These are phyloP conservation scores for Fistularia commersonii DNA, from an alignment of 2,797 vertebrate species.

Conservation along the genomic window DNA sequence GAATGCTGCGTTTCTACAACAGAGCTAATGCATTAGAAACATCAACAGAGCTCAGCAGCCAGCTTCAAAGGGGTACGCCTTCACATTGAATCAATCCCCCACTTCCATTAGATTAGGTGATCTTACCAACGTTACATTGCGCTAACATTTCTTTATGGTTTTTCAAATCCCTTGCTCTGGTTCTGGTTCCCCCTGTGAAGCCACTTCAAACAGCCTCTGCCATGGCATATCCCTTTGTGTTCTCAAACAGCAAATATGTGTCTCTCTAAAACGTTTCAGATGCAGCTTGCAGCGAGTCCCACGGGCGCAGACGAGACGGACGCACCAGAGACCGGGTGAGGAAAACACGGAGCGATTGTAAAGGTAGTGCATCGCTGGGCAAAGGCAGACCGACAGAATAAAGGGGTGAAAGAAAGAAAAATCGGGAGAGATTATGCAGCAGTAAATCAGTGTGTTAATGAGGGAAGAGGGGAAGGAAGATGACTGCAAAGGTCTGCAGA, in stretches of 20 bases:
- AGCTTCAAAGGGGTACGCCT: slow-evolving; percentile 65
- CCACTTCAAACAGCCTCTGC: slow-evolving; percentile 75
- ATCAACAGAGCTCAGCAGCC: slow-evolving; percentile 51
- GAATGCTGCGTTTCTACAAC: slow-evolving; percentile 52
- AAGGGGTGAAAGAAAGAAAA: slow-evolving; percentile 15
- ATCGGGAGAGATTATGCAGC: slow-evolving; percentile 40
- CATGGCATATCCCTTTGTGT: slow-evolving; percentile 72
- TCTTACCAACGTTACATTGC: slow-evolving; percentile 66
- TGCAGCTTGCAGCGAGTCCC: slow-evolving; percentile 56
- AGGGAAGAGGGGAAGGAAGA: background rate
- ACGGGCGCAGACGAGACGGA: slow-evolving; percentile 42
- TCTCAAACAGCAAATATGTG: slow-evolving; percentile 73
- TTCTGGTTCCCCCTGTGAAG: slow-evolving; percentile 73
- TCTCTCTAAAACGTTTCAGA: slow-evolving; percentile 77
- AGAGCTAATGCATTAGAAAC: slow-evolving; percentile 64
- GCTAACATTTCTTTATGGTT: slow-evolving; percentile 67
- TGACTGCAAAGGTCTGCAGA: slow-evolving; percentile 50
- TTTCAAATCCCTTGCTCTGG: slow-evolving; percentile 68
- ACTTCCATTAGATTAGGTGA: slow-evolving; percentile 67
- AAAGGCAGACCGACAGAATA: slow-evolving; percentile 24
- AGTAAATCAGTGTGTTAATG: slow-evolving; percentile 53
- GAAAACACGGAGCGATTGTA: background rate
- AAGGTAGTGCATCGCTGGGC: slow-evolving; percentile 18
- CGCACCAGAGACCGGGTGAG: slow-evolving; percentile 18
- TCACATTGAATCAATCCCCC: slow-evolving; percentile 72